phyloP scores from a whole-genome alignment of 1,140 invertebrate genomes.

The Steinernema feltiae region DNA sequence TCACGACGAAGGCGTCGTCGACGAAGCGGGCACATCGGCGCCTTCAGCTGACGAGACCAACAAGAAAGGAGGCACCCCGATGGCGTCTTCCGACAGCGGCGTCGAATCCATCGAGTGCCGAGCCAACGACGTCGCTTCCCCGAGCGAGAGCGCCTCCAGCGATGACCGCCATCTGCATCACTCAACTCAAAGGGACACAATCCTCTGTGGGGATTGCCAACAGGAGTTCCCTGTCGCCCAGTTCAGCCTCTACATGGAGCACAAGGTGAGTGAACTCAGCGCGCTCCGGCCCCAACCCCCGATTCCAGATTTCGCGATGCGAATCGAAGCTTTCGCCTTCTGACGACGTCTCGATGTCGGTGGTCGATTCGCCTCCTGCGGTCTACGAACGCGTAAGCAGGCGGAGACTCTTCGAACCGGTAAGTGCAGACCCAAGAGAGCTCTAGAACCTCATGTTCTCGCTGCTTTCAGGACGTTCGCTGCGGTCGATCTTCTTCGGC shows the following conservation, averaged over 20 bases:
- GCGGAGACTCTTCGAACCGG: conserved; percentile 30
- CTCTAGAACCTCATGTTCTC: neutral
- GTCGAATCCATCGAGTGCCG: conserved; percentile 39
- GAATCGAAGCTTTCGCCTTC: conserved; percentile 39
- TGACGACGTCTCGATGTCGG: conserved; percentile 21
- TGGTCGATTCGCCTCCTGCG: conserved; percentile 30
- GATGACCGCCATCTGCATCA: conserved; percentile 9
- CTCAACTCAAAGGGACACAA: conserved; percentile 35
- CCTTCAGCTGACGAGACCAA: conserved; percentile 9
- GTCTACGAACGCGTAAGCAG: conserved; percentile 27
- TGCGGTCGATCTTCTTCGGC: conserved; percentile 12
- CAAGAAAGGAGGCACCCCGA: conserved; percentile 42
- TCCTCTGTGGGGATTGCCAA: conserved; percentile 52
- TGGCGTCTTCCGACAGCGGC: conserved; percentile 49
- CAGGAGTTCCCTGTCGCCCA: conserved; percentile 40
- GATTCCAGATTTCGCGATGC: conserved; percentile 36
- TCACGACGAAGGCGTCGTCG: conserved; percentile 18
- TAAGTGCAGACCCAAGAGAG: neutral
- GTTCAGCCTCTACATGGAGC: conserved; percentile 51
- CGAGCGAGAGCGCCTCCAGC: conserved; percentile 8
- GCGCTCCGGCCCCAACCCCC: conserved; percentile 8
- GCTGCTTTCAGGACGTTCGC: neutral
- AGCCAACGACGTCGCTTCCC: neutral
- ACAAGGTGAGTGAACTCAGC: conserved; percentile 42
- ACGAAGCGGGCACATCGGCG: conserved; percentile 15